Percentiles rank a stretch among this genome's conserved stretches.
Evolutionary conservation across 2,888 invertebrate species (phyloP).

Genomic region (Geotrupes spiniger): DNA sequence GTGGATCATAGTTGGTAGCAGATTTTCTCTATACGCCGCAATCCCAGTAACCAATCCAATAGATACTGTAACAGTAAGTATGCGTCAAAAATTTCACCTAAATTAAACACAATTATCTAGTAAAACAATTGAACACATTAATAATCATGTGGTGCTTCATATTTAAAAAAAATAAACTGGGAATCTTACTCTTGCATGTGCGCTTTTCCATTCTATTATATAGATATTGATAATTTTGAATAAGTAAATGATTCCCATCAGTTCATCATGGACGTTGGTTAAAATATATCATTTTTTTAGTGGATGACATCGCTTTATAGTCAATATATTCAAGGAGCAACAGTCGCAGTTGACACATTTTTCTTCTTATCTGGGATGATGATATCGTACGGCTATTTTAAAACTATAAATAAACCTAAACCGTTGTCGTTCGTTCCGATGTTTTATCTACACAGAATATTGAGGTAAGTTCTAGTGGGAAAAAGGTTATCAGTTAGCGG

Average conservation of each 20-base stretch:
- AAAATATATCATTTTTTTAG: constrained; percentile 9
- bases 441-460: constrained; percentile 14
- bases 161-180: no score
- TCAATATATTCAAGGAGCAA: constrained; percentile 14
- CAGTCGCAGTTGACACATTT: constrained; percentile 21
- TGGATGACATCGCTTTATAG: not conserved
- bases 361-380: constrained; percentile 20
- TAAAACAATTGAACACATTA: no score
- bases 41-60: not conserved
- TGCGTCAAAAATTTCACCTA: no score
- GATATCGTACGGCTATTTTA: constrained; percentile 16
- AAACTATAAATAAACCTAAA: constrained; percentile 10
- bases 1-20: constrained; percentile 1
- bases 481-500: no score
- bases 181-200: no score
- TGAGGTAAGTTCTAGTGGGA: constrained; percentile 4
- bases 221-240: no score
- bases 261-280: no score
- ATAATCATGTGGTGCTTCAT: no score
- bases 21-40: not conserved
- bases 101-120: no score
- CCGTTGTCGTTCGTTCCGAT: constrained; percentile 6
- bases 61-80: not conserved
- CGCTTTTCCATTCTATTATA: no score
- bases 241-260: no score